These are phyloP conservation scores for Charaxes varanes DNA, from an alignment of 1,140 invertebrate genomes.

Conservation along the genomic window DNA sequence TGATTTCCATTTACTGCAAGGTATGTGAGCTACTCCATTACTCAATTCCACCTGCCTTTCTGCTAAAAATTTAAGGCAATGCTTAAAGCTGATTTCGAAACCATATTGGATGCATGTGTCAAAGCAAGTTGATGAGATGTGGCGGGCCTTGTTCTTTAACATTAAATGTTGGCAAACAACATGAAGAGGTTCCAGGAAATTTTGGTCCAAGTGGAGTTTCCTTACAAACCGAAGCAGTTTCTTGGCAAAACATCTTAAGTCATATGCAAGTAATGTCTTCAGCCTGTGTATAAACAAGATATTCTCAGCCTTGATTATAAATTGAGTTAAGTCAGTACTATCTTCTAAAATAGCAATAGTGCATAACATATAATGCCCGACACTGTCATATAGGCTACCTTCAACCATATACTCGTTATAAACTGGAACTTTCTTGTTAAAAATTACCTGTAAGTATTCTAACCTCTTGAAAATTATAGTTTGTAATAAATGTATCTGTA, in stretches of 20 bases:
- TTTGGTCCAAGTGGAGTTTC: constrained; percentile 28
- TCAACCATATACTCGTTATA: constrained; percentile 75
- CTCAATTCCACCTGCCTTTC: constrained; percentile 67
- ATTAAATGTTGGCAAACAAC: constrained; percentile 42
- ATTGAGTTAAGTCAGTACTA: constrained; percentile 34
- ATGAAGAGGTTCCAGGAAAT: constrained; percentile 32
- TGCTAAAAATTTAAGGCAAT: constrained; percentile 71
- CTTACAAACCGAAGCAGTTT: constrained; percentile 45
- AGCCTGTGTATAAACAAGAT: constrained; percentile 46
- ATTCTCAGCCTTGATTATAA: constrained; percentile 41
- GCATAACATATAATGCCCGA: constrained; percentile 76
- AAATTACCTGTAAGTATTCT: constrained; percentile 35
- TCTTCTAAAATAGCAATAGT: constrained; percentile 41
- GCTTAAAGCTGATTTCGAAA: constrained; percentile 69
- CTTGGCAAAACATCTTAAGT: constrained; percentile 54
- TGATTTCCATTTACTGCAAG: constrained; percentile 76
- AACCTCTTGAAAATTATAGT: constrained; percentile 38
- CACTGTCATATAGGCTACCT: constrained; percentile 73
- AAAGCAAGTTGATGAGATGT: constrained; percentile 36
- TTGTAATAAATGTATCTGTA: constrained; percentile 47
- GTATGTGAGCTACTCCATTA: constrained; percentile 67
- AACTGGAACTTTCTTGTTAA: constrained; percentile 35
- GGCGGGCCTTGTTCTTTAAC: constrained; percentile 47
- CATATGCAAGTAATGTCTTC: constrained; percentile 35
- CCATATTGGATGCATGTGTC: constrained; percentile 32